Base-by-base conservation (phyloP, 64 coral and sea anemone genomes). In the Orbicella faveolata region DNA sequence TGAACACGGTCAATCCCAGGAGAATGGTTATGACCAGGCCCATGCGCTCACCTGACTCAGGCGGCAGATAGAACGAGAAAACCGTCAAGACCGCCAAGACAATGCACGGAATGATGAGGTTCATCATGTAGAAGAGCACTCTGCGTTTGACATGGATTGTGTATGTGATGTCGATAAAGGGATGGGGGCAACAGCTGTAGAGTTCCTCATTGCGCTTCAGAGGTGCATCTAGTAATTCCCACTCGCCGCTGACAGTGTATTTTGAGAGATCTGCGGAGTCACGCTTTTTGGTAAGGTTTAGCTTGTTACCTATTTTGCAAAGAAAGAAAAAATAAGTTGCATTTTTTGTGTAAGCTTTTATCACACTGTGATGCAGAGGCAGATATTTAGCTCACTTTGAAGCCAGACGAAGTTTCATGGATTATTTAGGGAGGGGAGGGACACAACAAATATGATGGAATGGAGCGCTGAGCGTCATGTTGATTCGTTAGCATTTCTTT, bases 101-200 rank as follows among this genome's bases (percentile, higher is more conserved):
- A 1, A 92, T 78, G 21, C 94, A 98, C 20, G 96, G 96, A 16
- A 98, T 67, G 5, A 95, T 95, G 21, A 98, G 65, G 61, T 98
- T 98, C n/a, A 89, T 95, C 79, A 98, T 78, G 74, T 98, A 98
- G 62, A 93, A 98, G 30, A 95, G 89, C 11, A 95, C 91, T 66
- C 92, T 90, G 6, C 96, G 88, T 36, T 87, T 89, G 2, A 98
- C 78, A 48, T 93, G 94, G 26, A 98, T 95, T 2, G 91, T 93
- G 78, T 90, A 98, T 4, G 94, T 98, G 48, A 98, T 91, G 26
- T 93, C 91, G 2, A 95, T 70, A 57, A 90, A 98, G 55, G 90
- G 88, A 78, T 98, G 90, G 2, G 90, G 82, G 11, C 96, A 98
- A 67, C 96, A 99, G 36, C 64, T 78, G 80, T 95, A 99, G 9